Percentiles rank a stretch among this genome's conserved stretches.
Evolutionary conservation across 2,113 vertebrate species (phyloP).

Genomic region (Mirza zaza): DNA sequence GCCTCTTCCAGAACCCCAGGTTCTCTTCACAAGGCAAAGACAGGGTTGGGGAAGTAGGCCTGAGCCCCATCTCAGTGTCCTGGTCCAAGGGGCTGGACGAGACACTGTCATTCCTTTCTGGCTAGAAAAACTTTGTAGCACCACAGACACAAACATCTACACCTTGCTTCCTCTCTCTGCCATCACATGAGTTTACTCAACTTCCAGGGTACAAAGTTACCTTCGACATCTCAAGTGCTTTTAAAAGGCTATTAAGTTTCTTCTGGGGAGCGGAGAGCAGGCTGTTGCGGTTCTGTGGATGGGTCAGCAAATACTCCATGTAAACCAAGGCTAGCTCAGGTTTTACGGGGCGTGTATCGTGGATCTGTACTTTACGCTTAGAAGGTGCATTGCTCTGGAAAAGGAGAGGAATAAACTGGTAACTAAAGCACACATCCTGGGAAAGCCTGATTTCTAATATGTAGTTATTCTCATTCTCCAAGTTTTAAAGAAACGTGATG

Average conservation of each 20-base stretch:
- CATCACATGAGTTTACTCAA: not conserved
- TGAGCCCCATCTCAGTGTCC: not conserved
- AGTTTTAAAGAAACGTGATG: not conserved
- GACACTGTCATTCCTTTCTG: not conserved
- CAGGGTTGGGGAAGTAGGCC: too few species aligned
- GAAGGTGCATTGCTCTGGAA: constrained; percentile 76
- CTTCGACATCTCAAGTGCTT: constrained; percentile 87
- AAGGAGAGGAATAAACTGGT: not conserved
- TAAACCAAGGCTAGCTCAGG: constrained; percentile 92
- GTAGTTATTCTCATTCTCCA: not conserved
- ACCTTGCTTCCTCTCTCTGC: not conserved
- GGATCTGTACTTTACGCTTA: constrained; percentile 85
- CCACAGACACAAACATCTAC: not conserved
- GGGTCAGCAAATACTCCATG: constrained; percentile 90
- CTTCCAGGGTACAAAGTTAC: constrained; percentile 74
- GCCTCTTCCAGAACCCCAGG: too few species aligned
- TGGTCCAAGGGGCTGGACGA: not conserved
- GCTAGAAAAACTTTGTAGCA: not conserved
- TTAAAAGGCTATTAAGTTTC: constrained; percentile 88
- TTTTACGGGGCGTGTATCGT: constrained; percentile 84
- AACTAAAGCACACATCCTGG: not conserved
- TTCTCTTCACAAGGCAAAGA: not conserved
- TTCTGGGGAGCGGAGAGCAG: constrained; percentile 85
- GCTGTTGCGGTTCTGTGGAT: constrained; percentile 84
- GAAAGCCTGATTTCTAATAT: not conserved